Conservation (phyloP, 2,888 invertebrate genomes). For the Brenthis daphne region DNA sequence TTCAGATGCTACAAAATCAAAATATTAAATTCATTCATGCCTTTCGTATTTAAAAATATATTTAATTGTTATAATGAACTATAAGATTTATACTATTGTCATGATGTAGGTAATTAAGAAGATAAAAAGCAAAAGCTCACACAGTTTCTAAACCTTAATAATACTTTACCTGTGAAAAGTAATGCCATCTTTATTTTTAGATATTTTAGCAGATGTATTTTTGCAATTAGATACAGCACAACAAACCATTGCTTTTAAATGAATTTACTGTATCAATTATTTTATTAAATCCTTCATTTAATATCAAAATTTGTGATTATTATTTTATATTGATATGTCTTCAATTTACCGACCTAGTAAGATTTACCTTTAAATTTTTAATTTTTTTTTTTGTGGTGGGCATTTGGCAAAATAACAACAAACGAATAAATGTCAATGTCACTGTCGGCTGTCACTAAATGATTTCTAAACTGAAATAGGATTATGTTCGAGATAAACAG, state of each 20-base stretch:
- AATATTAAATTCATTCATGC: no score
- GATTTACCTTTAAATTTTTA: no score
- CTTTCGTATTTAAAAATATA: no score
- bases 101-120: neutral
- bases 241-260: constrained; percentile 55
- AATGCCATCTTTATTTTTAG: constrained; percentile 68
- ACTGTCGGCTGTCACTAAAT: neutral
- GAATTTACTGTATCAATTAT: neutral
- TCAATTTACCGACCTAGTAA: no score
- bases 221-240: constrained; percentile 66
- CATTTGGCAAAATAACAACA: neutral
- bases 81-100: no score
- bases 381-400: neutral
- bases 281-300: no score
- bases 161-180: constrained; percentile 66
- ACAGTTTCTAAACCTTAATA: neutral
- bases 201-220: constrained; percentile 64
- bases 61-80: no score
- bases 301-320: no score
- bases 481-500: neutral
- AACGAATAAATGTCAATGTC: constrained; percentile 2
- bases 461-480: neutral
- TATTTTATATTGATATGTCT: no score
- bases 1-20: no score
- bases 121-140: neutral